Conservation (phyloP, 2,113 vertebrate species). For the Prunella fulvescens region DNA sequence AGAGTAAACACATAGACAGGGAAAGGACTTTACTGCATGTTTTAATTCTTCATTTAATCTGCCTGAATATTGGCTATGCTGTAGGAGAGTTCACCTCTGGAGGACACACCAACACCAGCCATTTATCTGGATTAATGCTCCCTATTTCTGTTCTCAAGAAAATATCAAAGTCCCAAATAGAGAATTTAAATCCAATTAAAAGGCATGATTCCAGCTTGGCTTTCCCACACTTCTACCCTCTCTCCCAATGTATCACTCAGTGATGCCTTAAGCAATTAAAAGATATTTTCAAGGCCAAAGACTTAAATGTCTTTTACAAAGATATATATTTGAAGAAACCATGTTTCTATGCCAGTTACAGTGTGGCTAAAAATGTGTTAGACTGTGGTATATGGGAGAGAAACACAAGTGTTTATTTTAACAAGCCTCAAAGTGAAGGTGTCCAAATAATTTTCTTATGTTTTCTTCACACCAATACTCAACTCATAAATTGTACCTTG, state of each 20-base stretch:
- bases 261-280: background rate
- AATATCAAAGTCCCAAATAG: background rate
- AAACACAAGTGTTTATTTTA: background rate
- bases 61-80: background rate
- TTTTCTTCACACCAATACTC: background rate
- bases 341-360: background rate
- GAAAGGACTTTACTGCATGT: background rate
- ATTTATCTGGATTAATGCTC: background rate
- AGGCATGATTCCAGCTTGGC: background rate
- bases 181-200: background rate
- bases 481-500: background rate
- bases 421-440: background rate
- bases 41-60: background rate
- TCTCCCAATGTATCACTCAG: background rate
- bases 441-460: background rate
- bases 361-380: background rate
- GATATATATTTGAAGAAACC: background rate
- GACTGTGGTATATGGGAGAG: background rate
- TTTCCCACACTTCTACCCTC: background rate
- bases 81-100: background rate
- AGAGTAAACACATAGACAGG: background rate
- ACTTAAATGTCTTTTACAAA: background rate
- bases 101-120: background rate
- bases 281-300: background rate
- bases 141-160: background rate